Conservation (phyloP, 2,113 vertebrate genomes). For the Oxyruncus cristatus region DNA sequence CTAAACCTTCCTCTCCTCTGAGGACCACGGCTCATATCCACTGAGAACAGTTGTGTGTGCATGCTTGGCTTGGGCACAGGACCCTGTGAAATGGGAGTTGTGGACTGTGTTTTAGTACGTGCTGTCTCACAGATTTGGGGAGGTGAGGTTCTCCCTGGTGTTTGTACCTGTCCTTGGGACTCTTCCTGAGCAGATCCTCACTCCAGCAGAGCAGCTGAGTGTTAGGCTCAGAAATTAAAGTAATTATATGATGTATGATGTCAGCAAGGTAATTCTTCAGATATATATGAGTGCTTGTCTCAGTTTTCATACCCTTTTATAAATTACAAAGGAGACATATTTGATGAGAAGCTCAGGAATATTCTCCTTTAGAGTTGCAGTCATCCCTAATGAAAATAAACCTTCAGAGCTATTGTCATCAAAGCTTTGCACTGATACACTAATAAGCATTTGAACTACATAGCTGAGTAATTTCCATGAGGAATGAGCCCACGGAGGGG, state of each 20-base stretch:
- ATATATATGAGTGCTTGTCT: background rate
- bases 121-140: rapidly evolving
- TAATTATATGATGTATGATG: background rate
- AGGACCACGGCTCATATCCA: background rate
- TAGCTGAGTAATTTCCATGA: background rate
- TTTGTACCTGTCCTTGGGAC: background rate
- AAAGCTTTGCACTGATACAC: background rate
- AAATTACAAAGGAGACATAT: background rate
- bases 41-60: background rate
- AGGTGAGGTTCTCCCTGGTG: background rate
- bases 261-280: background rate
- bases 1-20: background rate
- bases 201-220: background rate
- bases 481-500: background rate
- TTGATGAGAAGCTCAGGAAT: background rate
- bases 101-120: rapidly evolving
- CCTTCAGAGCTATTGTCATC: background rate
- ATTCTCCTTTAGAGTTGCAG: background rate
- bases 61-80: background rate
- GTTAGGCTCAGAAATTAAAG: background rate
- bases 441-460: constrained; percentile 14
- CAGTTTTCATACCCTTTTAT: background rate
- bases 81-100: background rate
- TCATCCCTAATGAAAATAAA: constrained; percentile 5
- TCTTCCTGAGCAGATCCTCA: background rate